A percentile compares a stretch with the other conserved stretches of the same genome.
These are phyloP conservation scores for Phlogophora meticulosa DNA, from an alignment of 2,888 invertebrate species.

Conservation along the genomic window DNA sequence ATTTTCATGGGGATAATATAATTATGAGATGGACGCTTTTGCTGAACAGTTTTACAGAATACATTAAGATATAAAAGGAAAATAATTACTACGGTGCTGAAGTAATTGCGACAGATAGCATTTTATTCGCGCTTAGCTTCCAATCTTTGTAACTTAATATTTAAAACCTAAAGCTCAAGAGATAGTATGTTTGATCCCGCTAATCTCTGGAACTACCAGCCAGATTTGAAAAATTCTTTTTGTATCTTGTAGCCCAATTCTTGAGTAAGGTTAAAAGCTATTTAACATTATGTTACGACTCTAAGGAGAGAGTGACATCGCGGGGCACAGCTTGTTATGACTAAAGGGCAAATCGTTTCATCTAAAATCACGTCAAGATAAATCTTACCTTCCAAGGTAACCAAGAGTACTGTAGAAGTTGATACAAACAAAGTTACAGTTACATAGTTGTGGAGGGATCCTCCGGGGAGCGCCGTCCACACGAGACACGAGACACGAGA, in stretches of 20 bases:
- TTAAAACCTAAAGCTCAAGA: too few relatives aligned
- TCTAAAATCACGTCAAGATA: neutral
- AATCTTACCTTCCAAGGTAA: neutral
- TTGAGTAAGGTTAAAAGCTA: too few relatives aligned
- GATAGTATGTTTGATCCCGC: too few relatives aligned
- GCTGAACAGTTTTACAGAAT: neutral
- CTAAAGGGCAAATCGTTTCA: neutral
- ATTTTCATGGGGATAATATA: neutral
- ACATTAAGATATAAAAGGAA: neutral
- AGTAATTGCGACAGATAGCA: too few relatives aligned
- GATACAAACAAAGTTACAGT: slow-evolving; percentile 19
- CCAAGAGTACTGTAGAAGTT: slow-evolving; percentile 10
- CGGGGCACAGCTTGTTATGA: neutral
- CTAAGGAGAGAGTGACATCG: too few relatives aligned
- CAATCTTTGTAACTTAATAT: too few relatives aligned
- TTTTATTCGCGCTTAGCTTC: too few relatives aligned
- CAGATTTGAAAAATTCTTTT: too few relatives aligned
- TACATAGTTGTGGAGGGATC: neutral
- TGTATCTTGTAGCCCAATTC: too few relatives aligned
- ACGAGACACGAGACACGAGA: neutral
- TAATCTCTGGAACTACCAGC: too few relatives aligned
- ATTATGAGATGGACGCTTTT: neutral
- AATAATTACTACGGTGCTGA: too few relatives aligned
- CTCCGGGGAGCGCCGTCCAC: slow-evolving; percentile 18
- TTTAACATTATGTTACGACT: too few relatives aligned